Evolutionary conservation across 1,140 invertebrate species (phyloP), one percentile per base, ranked within the genome.

Genomic region (Panulirus ornatus): DNA sequence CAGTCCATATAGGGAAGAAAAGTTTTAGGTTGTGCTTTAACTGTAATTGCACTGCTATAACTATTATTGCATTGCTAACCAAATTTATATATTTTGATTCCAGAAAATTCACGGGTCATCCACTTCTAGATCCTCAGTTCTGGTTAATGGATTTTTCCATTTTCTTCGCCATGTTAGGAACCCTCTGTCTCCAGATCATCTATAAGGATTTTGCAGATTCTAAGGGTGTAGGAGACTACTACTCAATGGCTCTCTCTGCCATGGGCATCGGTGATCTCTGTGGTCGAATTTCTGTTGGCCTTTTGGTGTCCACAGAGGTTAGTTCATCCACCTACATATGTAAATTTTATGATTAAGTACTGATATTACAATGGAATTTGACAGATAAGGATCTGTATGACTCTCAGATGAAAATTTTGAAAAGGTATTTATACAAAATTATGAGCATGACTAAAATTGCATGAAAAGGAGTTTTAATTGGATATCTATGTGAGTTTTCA

Each of bases 131-230:
- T 40, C 16, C 76, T 0, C 70, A 91, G 0, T 86, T 91, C 34
- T 92, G 91, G 92, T 91, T 92, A 19, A 75, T 93, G 40, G 84
- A 92, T 38, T 47, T 92, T 22, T 87, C 92, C 1, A 70, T 89
- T 71, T 91, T 93, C 71, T 91, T 92, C 34, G 92, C 91, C 47
- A 87, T 92, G 73, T 40, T 91, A 44, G 92, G 87, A 38, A 92
- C 92, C 14, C 51, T 91, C 2, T 93, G 89, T 16, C 63, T 93
- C 16, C 92, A 91, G 85, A 90, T 93, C 58, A 90, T 93, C 54
- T 90, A 91, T 54, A 90, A 91, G 19, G 88, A 89, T 70, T 89
- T 84, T 81, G 81, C 88, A 36, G 70, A 83, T 51, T 89, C 66
- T 22, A 63, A 51, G 47, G 79, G 66, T 30, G 27, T 83, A 36